Evolutionary conservation across 2,113 vertebrate species (phyloP).

Genomic region (Cheilinus undulatus): DNA sequence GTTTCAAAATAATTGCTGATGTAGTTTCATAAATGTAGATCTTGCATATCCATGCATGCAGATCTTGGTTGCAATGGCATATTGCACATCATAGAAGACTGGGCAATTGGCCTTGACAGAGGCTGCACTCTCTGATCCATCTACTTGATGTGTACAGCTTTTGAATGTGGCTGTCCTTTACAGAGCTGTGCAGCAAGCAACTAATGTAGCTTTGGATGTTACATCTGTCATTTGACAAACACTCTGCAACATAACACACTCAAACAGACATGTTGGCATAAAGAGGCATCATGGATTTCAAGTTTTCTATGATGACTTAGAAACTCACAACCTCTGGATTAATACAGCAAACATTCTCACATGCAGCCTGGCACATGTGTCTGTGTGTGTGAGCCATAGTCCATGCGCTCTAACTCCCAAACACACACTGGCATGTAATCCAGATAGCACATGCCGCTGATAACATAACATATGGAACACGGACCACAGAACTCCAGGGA

Average conservation of each 20-base stretch:
- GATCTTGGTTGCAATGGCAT: neutral
- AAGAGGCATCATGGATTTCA: conserved; percentile 26
- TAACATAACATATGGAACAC: conserved; percentile 61
- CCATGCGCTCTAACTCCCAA: conserved; percentile 10
- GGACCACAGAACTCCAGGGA: conserved; percentile 33
- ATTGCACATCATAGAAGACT: neutral
- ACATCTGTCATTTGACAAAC: conserved; percentile 32
- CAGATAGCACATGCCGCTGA: conserved; percentile 37
- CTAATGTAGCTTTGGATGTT: conserved; percentile 7
- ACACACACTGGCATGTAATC: conserved; percentile 30
- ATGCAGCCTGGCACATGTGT: conserved; percentile 18
- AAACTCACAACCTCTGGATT: conserved; percentile 49
- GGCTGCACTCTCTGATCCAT: too few relatives aligned
- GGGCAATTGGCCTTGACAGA: neutral
- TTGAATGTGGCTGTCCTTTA: conserved; percentile 4
- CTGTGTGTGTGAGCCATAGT: neutral
- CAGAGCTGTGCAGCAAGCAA: conserved; percentile 16
- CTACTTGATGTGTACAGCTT: conserved; percentile 12
- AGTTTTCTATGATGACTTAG: conserved; percentile 3
- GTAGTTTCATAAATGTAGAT: too few relatives aligned
- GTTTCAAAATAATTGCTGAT: too few relatives aligned
- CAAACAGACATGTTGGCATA: neutral
- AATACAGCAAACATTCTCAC: conserved; percentile 28
- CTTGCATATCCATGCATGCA: too few relatives aligned
- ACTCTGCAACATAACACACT: neutral